phyloP scores from a whole-genome alignment of 1,140 invertebrate species.

The Cyphomyrmex costatus region DNA sequence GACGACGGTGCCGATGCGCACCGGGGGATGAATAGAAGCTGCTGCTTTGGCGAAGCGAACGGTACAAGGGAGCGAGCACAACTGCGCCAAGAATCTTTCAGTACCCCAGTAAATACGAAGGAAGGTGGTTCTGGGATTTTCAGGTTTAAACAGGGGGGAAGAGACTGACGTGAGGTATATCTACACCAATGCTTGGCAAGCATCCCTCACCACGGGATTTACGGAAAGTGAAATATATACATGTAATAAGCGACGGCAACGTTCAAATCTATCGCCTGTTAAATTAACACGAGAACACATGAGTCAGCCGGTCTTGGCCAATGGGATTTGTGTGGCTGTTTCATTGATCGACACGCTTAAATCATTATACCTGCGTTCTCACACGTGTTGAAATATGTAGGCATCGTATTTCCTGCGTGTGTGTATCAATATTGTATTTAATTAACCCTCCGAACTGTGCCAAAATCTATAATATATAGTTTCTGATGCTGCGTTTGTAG shows the following conservation, averaged over 20 bases:
- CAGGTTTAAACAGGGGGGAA: constrained; percentile 18
- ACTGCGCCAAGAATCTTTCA: constrained; percentile 55
- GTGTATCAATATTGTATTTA: not conserved
- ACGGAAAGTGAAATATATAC: not conserved
- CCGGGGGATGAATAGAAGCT: constrained; percentile 59
- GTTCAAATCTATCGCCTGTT: constrained; percentile 2
- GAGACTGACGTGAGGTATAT: constrained; percentile 28
- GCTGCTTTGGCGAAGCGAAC: constrained; percentile 17
- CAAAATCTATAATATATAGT: too few species aligned
- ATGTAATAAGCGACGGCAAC: not conserved
- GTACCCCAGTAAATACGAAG: constrained; percentile 32
- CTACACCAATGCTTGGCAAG: not conserved
- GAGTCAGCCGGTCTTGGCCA: not conserved
- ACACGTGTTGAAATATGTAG: not conserved
- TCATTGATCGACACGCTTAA: not conserved
- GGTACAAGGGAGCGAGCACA: constrained; percentile 6
- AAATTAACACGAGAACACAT: not conserved
- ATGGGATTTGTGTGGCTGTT: constrained; percentile 1
- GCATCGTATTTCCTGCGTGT: not conserved
- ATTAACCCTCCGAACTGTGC: not conserved
- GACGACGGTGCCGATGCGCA: constrained; percentile 11
- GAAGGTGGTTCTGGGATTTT: constrained; percentile 44
- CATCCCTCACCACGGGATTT: constrained; percentile 6
- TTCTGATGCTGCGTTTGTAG: too few species aligned
- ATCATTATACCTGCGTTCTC: not conserved